These are phyloP conservation scores for Cichladusa arquata DNA, from an alignment of 2,113 vertebrate genomes.

Conservation along the genomic window DNA sequence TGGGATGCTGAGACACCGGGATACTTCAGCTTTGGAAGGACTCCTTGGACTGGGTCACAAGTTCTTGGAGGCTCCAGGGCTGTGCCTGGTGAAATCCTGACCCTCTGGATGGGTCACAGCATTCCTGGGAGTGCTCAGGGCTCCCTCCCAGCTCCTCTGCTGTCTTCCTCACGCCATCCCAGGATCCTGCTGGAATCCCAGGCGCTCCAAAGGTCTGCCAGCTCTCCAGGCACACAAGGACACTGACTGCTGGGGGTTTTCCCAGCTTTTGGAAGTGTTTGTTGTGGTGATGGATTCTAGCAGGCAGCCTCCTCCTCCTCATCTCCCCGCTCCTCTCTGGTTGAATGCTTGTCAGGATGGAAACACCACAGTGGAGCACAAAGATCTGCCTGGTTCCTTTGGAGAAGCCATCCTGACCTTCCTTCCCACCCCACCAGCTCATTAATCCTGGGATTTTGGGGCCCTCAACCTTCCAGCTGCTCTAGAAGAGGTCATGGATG, in stretches of 20 bases:
- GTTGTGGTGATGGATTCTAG: not conserved
- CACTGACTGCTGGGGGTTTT: no score
- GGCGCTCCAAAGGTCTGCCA: not conserved
- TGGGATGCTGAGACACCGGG: not conserved
- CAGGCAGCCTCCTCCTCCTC: not conserved
- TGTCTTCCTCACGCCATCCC: rapidly evolving
- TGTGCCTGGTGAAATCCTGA: not conserved
- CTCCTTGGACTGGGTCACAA: not conserved
- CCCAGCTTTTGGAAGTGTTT: not conserved
- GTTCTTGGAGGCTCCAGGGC: not conserved
- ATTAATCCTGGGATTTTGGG: not conserved
- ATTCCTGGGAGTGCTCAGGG: not conserved
- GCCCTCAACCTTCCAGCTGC: rapidly evolving
- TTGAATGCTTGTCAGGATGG: not conserved
- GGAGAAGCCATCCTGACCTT: not conserved
- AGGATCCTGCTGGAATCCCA: not conserved
- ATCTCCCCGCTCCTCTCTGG: not conserved
- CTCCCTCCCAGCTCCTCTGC: not conserved
- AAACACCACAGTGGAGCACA: rapidly evolving
- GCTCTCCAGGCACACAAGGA: rapidly evolving
- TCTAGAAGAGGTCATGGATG: no score
- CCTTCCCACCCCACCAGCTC: rapidly evolving
- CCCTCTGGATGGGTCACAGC: rapidly evolving
- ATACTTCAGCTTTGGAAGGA: not conserved
- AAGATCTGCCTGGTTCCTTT: not conserved